These are phyloP conservation scores for Papilio aristodemus DNA, from an alignment of 1,140 invertebrate species.

Conservation along the genomic window DNA sequence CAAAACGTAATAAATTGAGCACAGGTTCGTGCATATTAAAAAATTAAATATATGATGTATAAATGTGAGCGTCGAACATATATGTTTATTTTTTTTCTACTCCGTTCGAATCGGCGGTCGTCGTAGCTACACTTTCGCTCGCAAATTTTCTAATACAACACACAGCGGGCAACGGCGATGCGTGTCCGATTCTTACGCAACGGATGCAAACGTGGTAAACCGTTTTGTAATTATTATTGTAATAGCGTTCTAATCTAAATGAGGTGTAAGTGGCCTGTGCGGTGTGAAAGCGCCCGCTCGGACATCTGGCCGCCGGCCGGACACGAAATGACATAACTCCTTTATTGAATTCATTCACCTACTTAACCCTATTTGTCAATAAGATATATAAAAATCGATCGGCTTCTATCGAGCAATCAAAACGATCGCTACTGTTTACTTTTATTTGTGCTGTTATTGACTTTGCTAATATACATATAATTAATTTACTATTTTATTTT, in stretches of 20 bases:
- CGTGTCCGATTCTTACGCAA: conserved; percentile 45
- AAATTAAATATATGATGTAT: conserved; percentile 10
- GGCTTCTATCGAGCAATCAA: neutral
- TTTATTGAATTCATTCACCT: conserved; percentile 8
- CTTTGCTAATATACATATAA: neutral
- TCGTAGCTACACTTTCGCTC: conserved; percentile 58
- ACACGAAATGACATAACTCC: conserved; percentile 26
- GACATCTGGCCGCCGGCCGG: conserved; percentile 24
- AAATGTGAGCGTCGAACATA: conserved; percentile 19
- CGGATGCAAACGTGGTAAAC: conserved; percentile 48
- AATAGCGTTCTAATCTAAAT: conserved; percentile 63
- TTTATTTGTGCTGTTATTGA: conserved; percentile 4
- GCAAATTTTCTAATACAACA: conserved; percentile 56
- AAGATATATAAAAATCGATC: neutral
- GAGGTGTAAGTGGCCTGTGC: conserved; percentile 39
- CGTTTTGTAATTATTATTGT: conserved; percentile 61
- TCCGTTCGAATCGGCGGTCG: conserved; percentile 27
- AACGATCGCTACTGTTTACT: neutral
- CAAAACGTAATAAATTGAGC: conserved; percentile 30
- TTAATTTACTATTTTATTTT: too few relatives aligned
- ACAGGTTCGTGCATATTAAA: conserved; percentile 34
- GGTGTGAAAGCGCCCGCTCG: conserved; percentile 35
- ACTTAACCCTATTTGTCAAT: conserved; percentile 21
- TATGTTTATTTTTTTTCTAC: neutral
- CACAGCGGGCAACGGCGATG: conserved; percentile 37